Percentiles rank a stretch among this genome's conserved stretches.
phyloP scores from a whole-genome alignment of 2,797 vertebrate species.

The Galaxias olidus region DNA sequence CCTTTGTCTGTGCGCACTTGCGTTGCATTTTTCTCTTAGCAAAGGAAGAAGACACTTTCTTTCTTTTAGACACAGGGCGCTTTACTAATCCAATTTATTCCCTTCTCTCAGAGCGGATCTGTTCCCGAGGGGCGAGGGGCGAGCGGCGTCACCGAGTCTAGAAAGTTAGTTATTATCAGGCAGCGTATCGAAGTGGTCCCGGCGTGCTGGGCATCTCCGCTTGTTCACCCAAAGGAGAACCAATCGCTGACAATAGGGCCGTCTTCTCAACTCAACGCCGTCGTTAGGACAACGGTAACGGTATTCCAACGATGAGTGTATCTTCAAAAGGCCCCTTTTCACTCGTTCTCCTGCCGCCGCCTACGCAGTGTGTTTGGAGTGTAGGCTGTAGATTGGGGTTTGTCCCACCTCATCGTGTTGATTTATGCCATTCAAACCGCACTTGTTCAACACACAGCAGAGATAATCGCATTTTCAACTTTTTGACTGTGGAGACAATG shows the following conservation, averaged over 20 bases:
- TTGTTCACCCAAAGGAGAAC: constrained; percentile 83
- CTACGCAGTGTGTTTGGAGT: constrained; percentile 57
- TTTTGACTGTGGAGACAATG: constrained; percentile 4
- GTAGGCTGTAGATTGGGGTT: constrained; percentile 42
- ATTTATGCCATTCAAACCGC: constrained; percentile 81
- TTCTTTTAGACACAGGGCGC: too few relatives aligned
- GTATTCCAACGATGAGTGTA: constrained; percentile 84
- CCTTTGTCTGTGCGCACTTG: too few relatives aligned
- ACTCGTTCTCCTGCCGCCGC: constrained; percentile 78
- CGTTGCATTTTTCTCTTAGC: too few relatives aligned
- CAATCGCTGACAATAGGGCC: constrained; percentile 82
- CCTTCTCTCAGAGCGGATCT: background rate
- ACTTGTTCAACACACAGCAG: constrained; percentile 84
- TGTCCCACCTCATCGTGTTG: constrained; percentile 84
- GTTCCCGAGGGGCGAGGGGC: constrained; percentile 22
- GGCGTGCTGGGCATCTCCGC: constrained; percentile 73
- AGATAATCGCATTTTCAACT: constrained; percentile 61
- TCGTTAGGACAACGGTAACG: constrained; percentile 84
- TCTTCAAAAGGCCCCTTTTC: constrained; percentile 82
- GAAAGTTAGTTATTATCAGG: constrained; percentile 77
- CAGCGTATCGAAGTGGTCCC: constrained; percentile 78
- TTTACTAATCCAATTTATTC: background rate
- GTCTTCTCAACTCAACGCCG: constrained; percentile 81
- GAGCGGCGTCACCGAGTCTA: constrained; percentile 85
- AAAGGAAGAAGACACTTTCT: too few relatives aligned